These are phyloP conservation scores for Antennarius maculatus DNA, from an alignment of 2,797 vertebrate species.

Conservation along the genomic window DNA sequence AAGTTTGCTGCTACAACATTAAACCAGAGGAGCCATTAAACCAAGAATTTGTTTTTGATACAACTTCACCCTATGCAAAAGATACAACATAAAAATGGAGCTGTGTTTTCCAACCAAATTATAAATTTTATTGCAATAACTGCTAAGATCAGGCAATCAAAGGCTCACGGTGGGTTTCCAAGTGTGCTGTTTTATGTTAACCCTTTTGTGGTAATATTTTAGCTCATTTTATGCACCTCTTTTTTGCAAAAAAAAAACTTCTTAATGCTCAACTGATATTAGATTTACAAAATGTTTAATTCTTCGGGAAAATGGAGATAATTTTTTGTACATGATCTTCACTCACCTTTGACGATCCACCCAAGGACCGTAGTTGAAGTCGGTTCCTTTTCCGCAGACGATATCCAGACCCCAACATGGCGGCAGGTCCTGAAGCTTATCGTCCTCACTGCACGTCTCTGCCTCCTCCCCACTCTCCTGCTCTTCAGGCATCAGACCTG, in stretches of 20 bases:
- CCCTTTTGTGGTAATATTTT: neutral
- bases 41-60: neutral
- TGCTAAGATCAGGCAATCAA: neutral
- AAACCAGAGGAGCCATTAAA: neutral
- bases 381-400: slow-evolving; percentile 98
- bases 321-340: neutral
- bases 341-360: slow-evolving; percentile 94
- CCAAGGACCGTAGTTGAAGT: slow-evolving; percentile 99
- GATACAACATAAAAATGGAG: neutral
- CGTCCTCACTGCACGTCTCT: slow-evolving; percentile 87
- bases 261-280: neutral
- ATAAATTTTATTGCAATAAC: neutral
- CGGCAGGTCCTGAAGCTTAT: slow-evolving; percentile 94
- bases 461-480: slow-evolving; percentile 86
- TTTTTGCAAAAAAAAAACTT: neutral
- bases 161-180: neutral
- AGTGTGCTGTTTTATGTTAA: too few relatives aligned
- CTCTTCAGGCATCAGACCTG: slow-evolving; percentile 94
- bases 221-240: neutral
- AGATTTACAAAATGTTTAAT: neutral
- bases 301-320: neutral
- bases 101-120: neutral
- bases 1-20: neutral
- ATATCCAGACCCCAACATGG: slow-evolving; percentile 98
- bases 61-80: too few relatives aligned